Percentiles rank a stretch among this genome's conserved stretches.
These are phyloP conservation scores for Epizoanthus fatuus DNA, from an alignment of 92 coral and sea anemone genomes.

Conservation along the genomic window DNA sequence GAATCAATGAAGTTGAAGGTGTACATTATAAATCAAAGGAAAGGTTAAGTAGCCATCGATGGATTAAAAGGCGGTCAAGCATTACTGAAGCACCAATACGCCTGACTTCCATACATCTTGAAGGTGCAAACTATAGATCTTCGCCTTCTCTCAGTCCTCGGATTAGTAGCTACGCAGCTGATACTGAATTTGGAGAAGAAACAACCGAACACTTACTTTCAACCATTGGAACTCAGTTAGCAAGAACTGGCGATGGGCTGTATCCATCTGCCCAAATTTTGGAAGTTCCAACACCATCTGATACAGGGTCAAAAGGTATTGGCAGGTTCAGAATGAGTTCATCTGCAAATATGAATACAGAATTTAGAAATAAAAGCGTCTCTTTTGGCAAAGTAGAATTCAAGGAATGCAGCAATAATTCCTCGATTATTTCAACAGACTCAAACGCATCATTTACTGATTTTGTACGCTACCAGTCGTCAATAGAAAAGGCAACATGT, in stretches of 20 bases:
- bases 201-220: neutral
- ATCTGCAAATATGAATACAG: neutral
- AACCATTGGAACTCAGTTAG: too few relatives aligned
- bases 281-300: too few relatives aligned
- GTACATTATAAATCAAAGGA: too few relatives aligned
- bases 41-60: too few relatives aligned
- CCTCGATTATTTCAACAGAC: neutral
- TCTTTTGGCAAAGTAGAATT: neutral
- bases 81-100: neutral
- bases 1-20: too few relatives aligned
- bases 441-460: neutral
- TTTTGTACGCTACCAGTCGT: neutral
- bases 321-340: too few relatives aligned
- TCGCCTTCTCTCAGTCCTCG: slow-evolving; percentile 12
- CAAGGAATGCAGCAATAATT: neutral
- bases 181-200: neutral
- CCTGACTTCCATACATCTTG: neutral
- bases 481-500: neutral
- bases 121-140: neutral
- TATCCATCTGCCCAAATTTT: too few relatives aligned
- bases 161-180: neutral
- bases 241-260: too few relatives aligned
- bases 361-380: neutral
- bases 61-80: neutral
- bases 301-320: too few relatives aligned